A percentile compares a stretch with the other conserved stretches of the same genome.
Conservation (phyloP, 2,797 vertebrate genomes). For the Botia almorhae region DNA sequence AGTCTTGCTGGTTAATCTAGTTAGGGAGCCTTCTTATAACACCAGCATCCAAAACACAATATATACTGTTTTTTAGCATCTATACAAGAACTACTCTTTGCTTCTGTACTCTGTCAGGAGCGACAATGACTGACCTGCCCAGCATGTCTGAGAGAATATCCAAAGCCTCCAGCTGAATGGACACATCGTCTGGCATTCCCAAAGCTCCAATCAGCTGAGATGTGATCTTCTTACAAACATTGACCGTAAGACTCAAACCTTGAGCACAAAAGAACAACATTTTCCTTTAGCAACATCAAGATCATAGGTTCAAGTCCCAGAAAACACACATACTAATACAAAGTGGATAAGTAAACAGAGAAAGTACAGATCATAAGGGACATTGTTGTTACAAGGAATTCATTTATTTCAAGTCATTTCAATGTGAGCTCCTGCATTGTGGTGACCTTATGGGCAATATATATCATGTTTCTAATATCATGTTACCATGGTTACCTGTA, state of each 20-base stretch:
- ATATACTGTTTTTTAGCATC: not conserved
- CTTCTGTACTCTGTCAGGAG: not conserved
- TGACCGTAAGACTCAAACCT: conserved; percentile 87
- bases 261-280: conserved; percentile 8
- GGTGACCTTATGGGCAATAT: not conserved
- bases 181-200: conserved; percentile 90
- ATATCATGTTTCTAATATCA: not conserved
- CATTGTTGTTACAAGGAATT: not conserved
- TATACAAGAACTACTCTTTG: not conserved
- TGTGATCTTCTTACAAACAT: conserved; percentile 91
- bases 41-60: too few relatives aligned
- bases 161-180: conserved; percentile 91
- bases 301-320: too few relatives aligned
- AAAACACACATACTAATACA: not conserved
- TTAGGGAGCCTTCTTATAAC: too few relatives aligned
- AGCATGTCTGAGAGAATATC: conserved; percentile 97
- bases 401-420: not conserved
- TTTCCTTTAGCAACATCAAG: too few relatives aligned
- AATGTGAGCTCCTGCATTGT: not conserved
- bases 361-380: too few relatives aligned
- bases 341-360: too few relatives aligned
- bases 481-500: conserved; percentile 76
- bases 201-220: conserved; percentile 91
- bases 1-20: too few relatives aligned
- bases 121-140: conserved; percentile 80